Percentiles rank a stretch among this genome's conserved stretches.
Evolutionary conservation across 2,888 invertebrate species (phyloP).

Genomic region (Drepana falcataria): DNA sequence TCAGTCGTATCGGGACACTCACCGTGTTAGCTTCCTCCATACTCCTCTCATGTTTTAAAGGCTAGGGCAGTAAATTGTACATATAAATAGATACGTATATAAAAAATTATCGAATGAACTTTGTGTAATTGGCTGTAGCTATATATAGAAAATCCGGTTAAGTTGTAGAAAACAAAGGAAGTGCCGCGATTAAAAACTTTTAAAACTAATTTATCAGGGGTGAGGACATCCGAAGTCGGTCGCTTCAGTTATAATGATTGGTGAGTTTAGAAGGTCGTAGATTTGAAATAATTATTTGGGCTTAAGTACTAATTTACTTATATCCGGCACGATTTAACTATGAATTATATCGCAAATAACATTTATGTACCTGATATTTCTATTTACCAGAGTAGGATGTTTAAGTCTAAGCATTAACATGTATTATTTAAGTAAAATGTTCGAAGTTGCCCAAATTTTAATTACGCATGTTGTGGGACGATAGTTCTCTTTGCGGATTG

Average conservation of each 20-base stretch:
- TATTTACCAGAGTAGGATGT: too few species aligned
- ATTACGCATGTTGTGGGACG: too few species aligned
- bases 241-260: constrained; percentile 62
- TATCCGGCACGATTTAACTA: too few species aligned
- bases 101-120: neutral
- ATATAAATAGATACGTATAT: neutral
- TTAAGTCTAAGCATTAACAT: too few species aligned
- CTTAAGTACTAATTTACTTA: neutral
- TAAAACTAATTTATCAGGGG: constrained; percentile 49
- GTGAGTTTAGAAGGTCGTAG: constrained; percentile 42
- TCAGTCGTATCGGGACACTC: constrained; percentile 68
- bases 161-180: neutral
- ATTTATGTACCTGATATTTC: too few species aligned
- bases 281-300: constrained; percentile 10
- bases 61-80: too few species aligned
- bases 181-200: constrained; percentile 45
- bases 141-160: neutral
- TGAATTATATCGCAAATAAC: too few species aligned
- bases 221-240: constrained; percentile 47
- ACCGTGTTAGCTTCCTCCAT: constrained; percentile 45
- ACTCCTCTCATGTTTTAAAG: neutral
- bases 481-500: too few species aligned
- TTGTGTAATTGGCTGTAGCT: neutral
- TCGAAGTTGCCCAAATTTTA: too few species aligned
- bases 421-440: too few species aligned